Base-by-base conservation (phyloP, 2,797 vertebrate genomes). In the Halcyon chelicuti region DNA sequence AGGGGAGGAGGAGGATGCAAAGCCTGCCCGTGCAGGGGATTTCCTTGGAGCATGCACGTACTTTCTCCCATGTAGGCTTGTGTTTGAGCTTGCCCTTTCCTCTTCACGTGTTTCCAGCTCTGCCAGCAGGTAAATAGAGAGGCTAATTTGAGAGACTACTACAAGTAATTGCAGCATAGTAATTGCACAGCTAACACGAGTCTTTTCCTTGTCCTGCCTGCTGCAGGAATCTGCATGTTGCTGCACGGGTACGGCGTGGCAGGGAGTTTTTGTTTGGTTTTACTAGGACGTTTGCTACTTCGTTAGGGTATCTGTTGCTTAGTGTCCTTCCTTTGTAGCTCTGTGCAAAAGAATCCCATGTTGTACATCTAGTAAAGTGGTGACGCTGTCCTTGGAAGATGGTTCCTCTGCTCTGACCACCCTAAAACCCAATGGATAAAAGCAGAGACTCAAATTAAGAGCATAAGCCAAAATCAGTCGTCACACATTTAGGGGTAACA, bases 81-180 rank as follows among this genome's bases (percentile, higher is more conserved):
- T 94, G 94, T 96, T 62, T 86, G 86, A 92, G 92, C 92, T 81
- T 95, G 91, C 44, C 79, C 46, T 90, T 93, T 89, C 67, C 66
- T 92, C 66, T 86, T 93, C 57, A 33, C 7, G 0, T 54, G 70
- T 82, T 76, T 90, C 73, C 62, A 58, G 78, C 85, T 86, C 88
- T 94, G 80, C 86, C 91, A 94, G 76, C 63, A 88, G 77, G 78
- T 94, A 86, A 88, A 87, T 84, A 58, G 81, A 80, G 79, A 90
- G 57, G 80, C 87, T 93, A 82, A 74, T 75, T 42, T 83, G 89
- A 78, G 61, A 80, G 61, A 63, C 75, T 70, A 4, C 47, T 78
- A 31, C 68, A 70, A 83, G 73, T 78, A 88, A 78, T 83, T 75
- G 81, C 58, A 81, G 67, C 40, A 5, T 39, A 51, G 63, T 76